phyloP scores from a whole-genome alignment of 2,888 invertebrate genomes.

The Drosophila monieri region DNA sequence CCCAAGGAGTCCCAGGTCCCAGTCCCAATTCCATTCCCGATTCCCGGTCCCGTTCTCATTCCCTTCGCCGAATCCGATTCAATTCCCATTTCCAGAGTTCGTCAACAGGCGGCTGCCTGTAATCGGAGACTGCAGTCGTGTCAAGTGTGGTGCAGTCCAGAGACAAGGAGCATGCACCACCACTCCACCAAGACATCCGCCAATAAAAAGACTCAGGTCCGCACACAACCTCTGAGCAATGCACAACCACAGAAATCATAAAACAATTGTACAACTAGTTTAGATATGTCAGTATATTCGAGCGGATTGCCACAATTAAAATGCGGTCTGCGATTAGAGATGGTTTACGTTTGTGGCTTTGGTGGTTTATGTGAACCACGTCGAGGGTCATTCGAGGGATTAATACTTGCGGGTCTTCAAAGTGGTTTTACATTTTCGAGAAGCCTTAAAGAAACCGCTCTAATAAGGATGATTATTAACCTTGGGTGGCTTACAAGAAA shows the following conservation, averaged over 20 bases:
- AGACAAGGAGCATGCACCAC: conserved; percentile 56
- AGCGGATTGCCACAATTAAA: conserved; percentile 55
- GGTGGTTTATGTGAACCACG: conserved; percentile 34
- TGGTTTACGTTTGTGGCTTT: conserved; percentile 43
- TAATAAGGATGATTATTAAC: conserved; percentile 24
- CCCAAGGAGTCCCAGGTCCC: conserved; percentile 25
- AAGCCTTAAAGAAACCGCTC: conserved; percentile 24
- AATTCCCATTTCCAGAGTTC: conserved; percentile 35
- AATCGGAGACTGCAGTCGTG: conserved; percentile 72
- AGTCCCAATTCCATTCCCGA: conserved; percentile 43
- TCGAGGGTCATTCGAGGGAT: conserved; percentile 39
- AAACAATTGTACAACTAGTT: conserved; percentile 40
- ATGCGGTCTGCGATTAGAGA: conserved; percentile 64
- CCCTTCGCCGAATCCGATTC: conserved; percentile 29
- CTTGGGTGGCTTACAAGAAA: conserved; percentile 6
- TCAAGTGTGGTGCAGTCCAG: conserved; percentile 60
- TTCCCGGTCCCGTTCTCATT: conserved; percentile 32
- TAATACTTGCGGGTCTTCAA: conserved; percentile 34
- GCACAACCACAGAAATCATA: conserved; percentile 56
- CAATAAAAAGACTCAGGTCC: conserved; percentile 10
- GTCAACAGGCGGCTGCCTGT: conserved; percentile 52
- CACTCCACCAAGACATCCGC: conserved; percentile 21
- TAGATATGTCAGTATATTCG: conserved; percentile 15
- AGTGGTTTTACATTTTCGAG: conserved; percentile 10
- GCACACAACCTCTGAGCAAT: background rate